A percentile compares a stretch with the other conserved stretches of the same genome.
phyloP scores from a whole-genome alignment of 2,113 vertebrate species.

The Grus americana region DNA sequence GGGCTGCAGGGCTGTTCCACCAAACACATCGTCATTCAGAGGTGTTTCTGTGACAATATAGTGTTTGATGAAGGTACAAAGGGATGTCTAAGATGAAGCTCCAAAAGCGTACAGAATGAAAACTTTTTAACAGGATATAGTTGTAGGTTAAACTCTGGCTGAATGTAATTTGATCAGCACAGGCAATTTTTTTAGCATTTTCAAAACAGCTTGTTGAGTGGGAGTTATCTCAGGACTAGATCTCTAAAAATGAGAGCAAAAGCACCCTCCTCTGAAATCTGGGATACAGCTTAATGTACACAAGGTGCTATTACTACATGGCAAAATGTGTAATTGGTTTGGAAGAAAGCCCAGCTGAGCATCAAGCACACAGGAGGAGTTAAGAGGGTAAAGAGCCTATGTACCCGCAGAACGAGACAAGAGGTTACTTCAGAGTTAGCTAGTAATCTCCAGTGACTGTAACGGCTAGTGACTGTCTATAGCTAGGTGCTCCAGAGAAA shows the following conservation, averaged over 20 bases:
- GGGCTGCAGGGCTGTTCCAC: background rate
- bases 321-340: background rate
- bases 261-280: background rate
- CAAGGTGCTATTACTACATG: background rate
- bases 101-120: background rate
- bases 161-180: background rate
- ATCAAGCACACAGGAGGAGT: background rate
- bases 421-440: background rate
- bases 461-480: fast-evolving
- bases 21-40: background rate
- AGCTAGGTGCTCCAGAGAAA: background rate
- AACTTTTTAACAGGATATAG: background rate
- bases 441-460: background rate
- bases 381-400: background rate
- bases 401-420: background rate
- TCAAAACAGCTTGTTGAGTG: background rate
- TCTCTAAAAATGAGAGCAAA: background rate
- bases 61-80: background rate
- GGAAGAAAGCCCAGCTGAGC: background rate
- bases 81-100: background rate
- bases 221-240: background rate
- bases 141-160: background rate
- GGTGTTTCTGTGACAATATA: background rate
- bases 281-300: background rate
- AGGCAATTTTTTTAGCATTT: background rate